A percentile compares a stretch with the other conserved stretches of the same genome.
phyloP scores from a whole-genome alignment of 1,140 invertebrate species.

The Nephila pilipes region DNA sequence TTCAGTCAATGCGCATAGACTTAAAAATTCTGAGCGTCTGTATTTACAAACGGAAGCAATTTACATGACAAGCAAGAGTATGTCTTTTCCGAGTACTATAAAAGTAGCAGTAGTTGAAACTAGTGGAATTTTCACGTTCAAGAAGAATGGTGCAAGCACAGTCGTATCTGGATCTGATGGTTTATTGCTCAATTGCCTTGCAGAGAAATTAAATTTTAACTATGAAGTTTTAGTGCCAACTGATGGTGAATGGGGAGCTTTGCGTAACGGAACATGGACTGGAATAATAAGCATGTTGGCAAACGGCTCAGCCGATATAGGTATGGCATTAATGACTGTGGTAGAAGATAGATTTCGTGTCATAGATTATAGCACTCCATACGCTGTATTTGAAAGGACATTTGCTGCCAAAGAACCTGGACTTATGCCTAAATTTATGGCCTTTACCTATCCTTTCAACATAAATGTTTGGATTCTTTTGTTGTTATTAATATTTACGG shows the following conservation, averaged over 20 bases:
- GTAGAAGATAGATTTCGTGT: conserved; percentile 24
- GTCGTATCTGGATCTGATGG: background rate
- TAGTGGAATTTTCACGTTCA: background rate
- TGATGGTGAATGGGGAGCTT: conserved; percentile 7
- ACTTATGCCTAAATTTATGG: background rate
- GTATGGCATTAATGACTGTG: background rate
- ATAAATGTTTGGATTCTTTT: conserved; percentile 3
- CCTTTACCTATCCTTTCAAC: conserved; percentile 16
- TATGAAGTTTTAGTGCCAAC: background rate
- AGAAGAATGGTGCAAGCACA: background rate
- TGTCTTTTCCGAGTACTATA: background rate
- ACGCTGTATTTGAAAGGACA: background rate
- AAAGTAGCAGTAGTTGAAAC: background rate
- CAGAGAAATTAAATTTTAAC: conserved; percentile 3
- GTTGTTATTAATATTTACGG: background rate
- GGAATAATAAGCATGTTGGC: conserved; percentile 39
- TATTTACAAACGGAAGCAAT: too few species aligned
- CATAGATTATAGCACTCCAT: conserved; percentile 12
- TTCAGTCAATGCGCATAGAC: too few species aligned
- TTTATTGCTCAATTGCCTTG: background rate
- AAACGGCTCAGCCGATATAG: conserved; percentile 14
- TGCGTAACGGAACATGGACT: background rate
- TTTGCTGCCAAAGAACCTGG: background rate
- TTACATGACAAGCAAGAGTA: too few species aligned
- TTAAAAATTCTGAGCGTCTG: too few species aligned